Evolutionary conservation across 2,888 invertebrate species (phyloP).

Genomic region (Drosophila vallismaia): DNA sequence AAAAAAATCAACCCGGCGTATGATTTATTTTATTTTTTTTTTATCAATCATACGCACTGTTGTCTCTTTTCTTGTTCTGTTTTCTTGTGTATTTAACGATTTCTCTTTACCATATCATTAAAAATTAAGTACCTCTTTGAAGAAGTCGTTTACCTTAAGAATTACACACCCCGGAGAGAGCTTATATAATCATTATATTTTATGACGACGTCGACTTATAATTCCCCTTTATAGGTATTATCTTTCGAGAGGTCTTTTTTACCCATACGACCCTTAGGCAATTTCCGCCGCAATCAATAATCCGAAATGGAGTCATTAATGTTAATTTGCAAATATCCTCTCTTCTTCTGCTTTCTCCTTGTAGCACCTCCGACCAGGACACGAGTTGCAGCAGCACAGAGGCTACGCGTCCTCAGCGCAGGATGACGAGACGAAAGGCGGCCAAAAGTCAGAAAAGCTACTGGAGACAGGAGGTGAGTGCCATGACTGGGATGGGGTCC

Average conservation of each 20-base stretch:
- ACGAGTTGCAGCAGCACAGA: conserved; percentile 59
- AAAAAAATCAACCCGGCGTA: too few relatives aligned
- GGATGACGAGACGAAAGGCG: conserved; percentile 46
- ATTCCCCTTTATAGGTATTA: conserved; percentile 25
- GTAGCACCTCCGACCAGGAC: conserved; percentile 46
- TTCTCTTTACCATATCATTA: too few relatives aligned
- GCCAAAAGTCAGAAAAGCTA: conserved; percentile 47
- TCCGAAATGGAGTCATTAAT: conserved; percentile 59
- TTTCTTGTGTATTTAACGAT: too few relatives aligned
- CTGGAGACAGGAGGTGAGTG: conserved; percentile 56
- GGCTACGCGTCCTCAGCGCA: conserved; percentile 54
- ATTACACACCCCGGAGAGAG: neutral
- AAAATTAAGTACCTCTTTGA: conserved; percentile 1
- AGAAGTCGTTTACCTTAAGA: neutral
- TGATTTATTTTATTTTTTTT: too few relatives aligned
- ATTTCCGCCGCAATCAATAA: conserved; percentile 66
- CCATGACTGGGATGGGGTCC: conserved; percentile 2
- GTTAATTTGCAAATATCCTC: conserved; percentile 58
- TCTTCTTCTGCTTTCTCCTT: conserved; percentile 3
- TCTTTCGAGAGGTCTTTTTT: conserved; percentile 34
- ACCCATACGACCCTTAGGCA: conserved; percentile 48
- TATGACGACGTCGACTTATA: conserved; percentile 7
- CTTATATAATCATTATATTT: conserved; percentile 15
- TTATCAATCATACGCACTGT: too few relatives aligned
- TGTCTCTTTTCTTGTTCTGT: neutral